These are phyloP conservation scores for Limnothrissa miodon DNA, from an alignment of 2,113 vertebrate species.

Conservation along the genomic window DNA sequence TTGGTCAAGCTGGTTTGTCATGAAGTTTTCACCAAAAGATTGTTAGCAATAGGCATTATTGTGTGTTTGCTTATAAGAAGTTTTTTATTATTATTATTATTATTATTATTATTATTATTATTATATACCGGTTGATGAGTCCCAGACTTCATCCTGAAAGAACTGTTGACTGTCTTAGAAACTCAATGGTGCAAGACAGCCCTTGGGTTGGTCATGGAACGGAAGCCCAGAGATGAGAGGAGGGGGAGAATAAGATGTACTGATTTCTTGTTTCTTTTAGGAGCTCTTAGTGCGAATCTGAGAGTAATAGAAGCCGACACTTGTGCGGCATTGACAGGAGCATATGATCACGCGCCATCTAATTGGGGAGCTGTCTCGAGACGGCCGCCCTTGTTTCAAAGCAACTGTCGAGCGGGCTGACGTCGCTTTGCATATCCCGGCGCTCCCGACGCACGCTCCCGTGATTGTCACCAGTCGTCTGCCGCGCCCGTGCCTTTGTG, in stretches of 20 bases:
- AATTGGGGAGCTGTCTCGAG: slow-evolving; percentile 30
- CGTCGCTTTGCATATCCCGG: slow-evolving; percentile 19
- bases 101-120: not conserved
- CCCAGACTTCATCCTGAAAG: not conserved
- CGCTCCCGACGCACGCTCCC: not conserved
- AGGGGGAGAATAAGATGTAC: not conserved
- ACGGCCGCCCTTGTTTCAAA: slow-evolving; percentile 1
- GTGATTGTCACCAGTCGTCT: slow-evolving; percentile 5
- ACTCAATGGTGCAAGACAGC: not conserved
- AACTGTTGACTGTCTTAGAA: not conserved
- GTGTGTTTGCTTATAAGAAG: not conserved
- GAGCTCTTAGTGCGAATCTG: not conserved
- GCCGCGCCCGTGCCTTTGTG: not conserved
- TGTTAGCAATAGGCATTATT: not conserved
- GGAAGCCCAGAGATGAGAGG: not conserved
- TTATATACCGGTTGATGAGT: not conserved
- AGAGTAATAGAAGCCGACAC: not conserved
- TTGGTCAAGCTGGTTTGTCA: too few species aligned
- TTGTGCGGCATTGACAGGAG: not conserved
- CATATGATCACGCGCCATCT: slow-evolving; percentile 8
- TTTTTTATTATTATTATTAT: not conserved
- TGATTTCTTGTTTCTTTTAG: slow-evolving; percentile 1
- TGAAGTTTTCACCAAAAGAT: not conserved
- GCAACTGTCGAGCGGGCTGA: slow-evolving; percentile 22
- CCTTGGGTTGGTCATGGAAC: not conserved